These are phyloP conservation scores for Cichladusa arquata DNA, from an alignment of 2,113 vertebrate genomes.

Conservation along the genomic window DNA sequence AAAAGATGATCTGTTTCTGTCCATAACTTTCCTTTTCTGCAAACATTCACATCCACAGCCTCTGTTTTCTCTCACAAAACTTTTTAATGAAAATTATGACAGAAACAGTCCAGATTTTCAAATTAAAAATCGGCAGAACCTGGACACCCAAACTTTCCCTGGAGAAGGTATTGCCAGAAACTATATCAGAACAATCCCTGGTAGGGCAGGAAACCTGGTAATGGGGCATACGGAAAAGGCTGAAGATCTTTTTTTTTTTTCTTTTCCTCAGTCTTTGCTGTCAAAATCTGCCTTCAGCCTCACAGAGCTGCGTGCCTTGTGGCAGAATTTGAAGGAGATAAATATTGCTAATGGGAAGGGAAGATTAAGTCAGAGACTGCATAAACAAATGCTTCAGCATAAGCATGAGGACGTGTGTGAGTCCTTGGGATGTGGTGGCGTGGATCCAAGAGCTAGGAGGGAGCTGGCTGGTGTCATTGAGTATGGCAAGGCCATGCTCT, in stretches of 20 bases:
- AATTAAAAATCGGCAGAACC: not conserved
- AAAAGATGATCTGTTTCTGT: not conserved
- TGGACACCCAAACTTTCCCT: not conserved
- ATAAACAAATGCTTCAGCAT: not conserved
- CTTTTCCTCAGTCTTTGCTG: not conserved
- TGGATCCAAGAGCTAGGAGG: not conserved
- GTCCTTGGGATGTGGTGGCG: slow-evolving; percentile 10
- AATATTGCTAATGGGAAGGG: not conserved
- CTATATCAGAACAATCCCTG: not conserved
- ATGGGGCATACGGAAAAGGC: not conserved
- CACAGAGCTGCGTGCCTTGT: not conserved
- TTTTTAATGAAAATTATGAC: not conserved
- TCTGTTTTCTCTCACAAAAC: not conserved
- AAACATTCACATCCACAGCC: not conserved
- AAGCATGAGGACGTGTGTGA: not conserved
- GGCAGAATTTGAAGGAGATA: not conserved
- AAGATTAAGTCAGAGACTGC: not conserved
- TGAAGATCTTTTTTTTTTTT: not conserved
- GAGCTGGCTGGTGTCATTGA: not conserved
- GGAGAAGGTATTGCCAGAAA: not conserved
- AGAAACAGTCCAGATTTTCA: not conserved
- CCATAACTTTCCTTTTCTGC: not conserved
- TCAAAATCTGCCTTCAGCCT: not conserved
- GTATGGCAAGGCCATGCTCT: not conserved
- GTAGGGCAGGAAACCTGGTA: not conserved